phyloP scores from a whole-genome alignment of 2,113 vertebrate species.

The Strix aluco region DNA sequence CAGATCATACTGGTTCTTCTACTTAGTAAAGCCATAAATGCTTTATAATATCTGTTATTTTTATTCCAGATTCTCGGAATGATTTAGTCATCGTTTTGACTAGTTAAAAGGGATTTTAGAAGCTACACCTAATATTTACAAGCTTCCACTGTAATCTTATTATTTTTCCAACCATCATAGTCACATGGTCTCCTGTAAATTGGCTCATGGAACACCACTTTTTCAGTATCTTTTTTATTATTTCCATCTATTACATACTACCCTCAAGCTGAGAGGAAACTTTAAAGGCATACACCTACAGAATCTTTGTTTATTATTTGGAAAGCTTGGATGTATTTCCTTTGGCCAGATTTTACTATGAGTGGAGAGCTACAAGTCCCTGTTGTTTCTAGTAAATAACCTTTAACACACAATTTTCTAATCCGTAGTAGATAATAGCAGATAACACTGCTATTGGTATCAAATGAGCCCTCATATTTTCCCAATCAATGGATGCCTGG shows the following conservation, averaged over 20 bases:
- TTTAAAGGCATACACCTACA: neutral
- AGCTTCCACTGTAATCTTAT: neutral
- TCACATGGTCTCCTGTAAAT: slow-evolving; percentile 9
- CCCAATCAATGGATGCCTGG: neutral
- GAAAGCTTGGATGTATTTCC: slow-evolving; percentile 15
- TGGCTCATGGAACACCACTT: neutral
- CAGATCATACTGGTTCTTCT: neutral
- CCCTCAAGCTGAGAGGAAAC: neutral
- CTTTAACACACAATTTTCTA: slow-evolving; percentile 35
- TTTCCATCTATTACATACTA: slow-evolving; percentile 10
- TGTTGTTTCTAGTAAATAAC: slow-evolving; percentile 31
- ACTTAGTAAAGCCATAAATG: neutral
- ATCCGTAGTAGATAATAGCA: neutral
- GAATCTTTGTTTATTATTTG: slow-evolving; percentile 30
- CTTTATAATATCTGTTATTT: neutral
- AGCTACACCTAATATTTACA: neutral
- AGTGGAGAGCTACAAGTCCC: neutral
- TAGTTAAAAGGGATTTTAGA: neutral
- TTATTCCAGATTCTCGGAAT: neutral
- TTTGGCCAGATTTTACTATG: neutral
- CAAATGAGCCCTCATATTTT: neutral
- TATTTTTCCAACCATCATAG: slow-evolving; percentile 8
- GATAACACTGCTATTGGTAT: slow-evolving; percentile 8
- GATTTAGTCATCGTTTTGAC: neutral
- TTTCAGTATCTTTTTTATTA: slow-evolving; percentile 21